Conservation (phyloP, 2,113 vertebrate species). For the Prionailurus bengalensis region DNA sequence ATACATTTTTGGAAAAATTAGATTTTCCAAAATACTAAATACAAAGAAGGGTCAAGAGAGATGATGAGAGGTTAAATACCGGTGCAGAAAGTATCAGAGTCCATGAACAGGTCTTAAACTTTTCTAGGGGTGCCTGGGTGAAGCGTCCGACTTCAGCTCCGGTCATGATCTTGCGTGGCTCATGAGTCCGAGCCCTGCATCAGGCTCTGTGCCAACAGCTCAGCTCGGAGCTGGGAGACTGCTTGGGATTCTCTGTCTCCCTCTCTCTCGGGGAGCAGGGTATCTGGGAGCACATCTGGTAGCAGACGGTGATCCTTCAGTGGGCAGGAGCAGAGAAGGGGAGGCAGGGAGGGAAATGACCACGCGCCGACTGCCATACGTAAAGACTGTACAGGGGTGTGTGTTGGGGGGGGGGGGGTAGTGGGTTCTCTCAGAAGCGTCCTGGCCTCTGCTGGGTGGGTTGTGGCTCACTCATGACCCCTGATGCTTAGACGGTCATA, state of each 20-base stretch:
- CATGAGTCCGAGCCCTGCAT: no score
- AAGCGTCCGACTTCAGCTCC: no score
- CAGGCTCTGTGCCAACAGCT: no score
- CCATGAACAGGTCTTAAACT: not conserved
- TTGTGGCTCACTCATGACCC: not conserved
- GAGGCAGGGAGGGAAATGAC: not conserved
- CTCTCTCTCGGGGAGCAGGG: fast-evolving
- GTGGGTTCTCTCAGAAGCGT: not conserved
- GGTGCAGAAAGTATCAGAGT: not conserved
- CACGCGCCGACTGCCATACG: no score
- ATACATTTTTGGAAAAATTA: not conserved
- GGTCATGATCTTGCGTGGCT: no score
- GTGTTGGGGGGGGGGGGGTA: fast-evolving
- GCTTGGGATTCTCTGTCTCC: no score
- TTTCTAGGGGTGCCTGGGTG: not conserved
- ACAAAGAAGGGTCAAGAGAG: not conserved
- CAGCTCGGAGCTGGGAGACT: no score
- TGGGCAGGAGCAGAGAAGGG: not conserved
- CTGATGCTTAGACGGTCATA: not conserved
- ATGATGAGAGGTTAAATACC: not conserved
- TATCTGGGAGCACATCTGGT: not conserved
- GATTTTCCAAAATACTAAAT: not conserved
- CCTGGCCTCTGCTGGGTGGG: not conserved
- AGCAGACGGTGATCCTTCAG: not conserved
- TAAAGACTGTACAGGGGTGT: no score